Evolutionary conservation across 2,113 vertebrate genomes (phyloP), one percentile per base, ranked within the genome.

Genomic region (Alosa alosa): DNA sequence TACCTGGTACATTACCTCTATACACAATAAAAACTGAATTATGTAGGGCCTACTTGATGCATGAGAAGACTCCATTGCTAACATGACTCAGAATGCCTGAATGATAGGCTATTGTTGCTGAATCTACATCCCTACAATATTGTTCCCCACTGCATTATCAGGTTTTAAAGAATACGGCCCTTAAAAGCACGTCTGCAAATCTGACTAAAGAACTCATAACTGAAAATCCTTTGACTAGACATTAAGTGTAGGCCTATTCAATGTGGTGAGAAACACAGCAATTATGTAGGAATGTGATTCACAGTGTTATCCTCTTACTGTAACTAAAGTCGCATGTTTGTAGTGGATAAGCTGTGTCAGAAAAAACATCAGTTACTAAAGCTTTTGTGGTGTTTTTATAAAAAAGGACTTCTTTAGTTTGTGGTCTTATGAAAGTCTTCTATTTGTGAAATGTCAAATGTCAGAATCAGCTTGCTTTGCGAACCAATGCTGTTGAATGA

Each of bases 261-360:
- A 20, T n/a, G 22, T 22, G 20, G 36, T 44, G 22, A 47, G 46
- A 45, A 22, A 20, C 11, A 25, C 78, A 84, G 64, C 64, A 81
- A 78, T 50, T 83, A 81, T 81, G 25, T 39, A 36, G 78, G 84
- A 91, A 90, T 84, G 90, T 89, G 91, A 90, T 81, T 83, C n/a
- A 60, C 25, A 82, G 60, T 81, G 15, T 89, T 86, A 89, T 88
- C 90, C 86, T 85, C 81, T 87, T 89, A 86, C 39, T 86, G 81
- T 57, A 84, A 81, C 47, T 25, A 31, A 55, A 75, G 72, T 64
- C 39, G 49, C 83, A 68, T 83, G 72, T 68, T 81, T 45, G 82
- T 36, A 57, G 45, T 87, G 81, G 18, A 83, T 82, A 86, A 57
- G 39, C 22, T 1, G 55, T 78, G 85, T 86, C 83, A 85, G 46